These are phyloP conservation scores for Drosophila maculinotata DNA, from an alignment of 2,888 invertebrate species.

Conservation along the genomic window DNA sequence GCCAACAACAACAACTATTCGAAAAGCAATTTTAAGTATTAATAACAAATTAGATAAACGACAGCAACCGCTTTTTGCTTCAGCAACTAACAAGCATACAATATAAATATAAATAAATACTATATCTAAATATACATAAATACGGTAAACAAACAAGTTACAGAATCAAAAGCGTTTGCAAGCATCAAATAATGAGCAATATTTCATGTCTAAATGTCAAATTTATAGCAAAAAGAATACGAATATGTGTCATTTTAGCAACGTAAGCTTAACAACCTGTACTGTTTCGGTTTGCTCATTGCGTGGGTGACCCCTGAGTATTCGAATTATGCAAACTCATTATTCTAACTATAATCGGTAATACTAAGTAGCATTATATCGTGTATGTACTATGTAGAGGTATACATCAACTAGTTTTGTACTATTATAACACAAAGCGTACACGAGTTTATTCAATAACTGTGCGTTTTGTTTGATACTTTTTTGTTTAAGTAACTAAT, in stretches of 20 bases:
- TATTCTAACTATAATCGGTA: conserved; percentile 54
- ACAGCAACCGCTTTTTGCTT: conserved; percentile 69
- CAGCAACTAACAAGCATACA: conserved; percentile 56
- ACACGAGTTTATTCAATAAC: conserved; percentile 30
- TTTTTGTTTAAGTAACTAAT: conserved; percentile 24
- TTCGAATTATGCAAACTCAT: conserved; percentile 74
- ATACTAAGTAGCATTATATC: conserved; percentile 58
- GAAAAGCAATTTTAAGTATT: conserved; percentile 80
- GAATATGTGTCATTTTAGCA: conserved; percentile 72
- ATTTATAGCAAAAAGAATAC: conserved; percentile 55
- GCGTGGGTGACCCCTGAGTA: conserved; percentile 39
- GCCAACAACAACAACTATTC: conserved; percentile 47
- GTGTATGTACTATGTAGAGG: conserved; percentile 36
- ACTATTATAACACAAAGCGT: conserved; percentile 20
- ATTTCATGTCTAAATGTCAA: conserved; percentile 78
- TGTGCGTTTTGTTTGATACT: conserved; percentile 20
- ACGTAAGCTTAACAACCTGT: conserved; percentile 49
- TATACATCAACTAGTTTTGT: conserved; percentile 44
- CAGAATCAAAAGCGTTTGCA: conserved; percentile 70
- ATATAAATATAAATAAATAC: conserved; percentile 22
- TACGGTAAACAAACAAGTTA: conserved; percentile 48
- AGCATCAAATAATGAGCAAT: conserved; percentile 73
- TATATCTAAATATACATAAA: conserved; percentile 34
- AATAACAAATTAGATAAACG: conserved; percentile 62
- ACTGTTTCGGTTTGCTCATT: conserved; percentile 43